phyloP scores from a whole-genome alignment of 2,888 invertebrate genomes.

The Notocelia uddmanniana region DNA sequence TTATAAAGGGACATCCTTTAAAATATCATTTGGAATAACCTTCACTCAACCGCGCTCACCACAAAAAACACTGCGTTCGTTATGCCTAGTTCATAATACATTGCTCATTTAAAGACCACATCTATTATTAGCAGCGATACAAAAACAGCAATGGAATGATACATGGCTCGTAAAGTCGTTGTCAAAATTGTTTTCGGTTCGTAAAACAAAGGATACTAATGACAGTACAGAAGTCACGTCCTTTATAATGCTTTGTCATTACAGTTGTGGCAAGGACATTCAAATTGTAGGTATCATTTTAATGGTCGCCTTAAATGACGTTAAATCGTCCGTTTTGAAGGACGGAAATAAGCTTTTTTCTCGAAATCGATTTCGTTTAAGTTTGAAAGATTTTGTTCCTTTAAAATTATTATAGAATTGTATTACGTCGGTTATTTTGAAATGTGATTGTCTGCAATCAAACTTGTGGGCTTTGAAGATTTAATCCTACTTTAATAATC shows the following conservation, averaged over 20 bases:
- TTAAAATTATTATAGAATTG: constrained; percentile 49
- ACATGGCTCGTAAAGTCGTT: neutral
- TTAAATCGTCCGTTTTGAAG: constrained; percentile 72
- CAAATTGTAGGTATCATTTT: constrained; percentile 74
- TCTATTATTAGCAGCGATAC: no score
- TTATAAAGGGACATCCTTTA: constrained; percentile 56
- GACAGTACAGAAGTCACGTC: constrained; percentile 79
- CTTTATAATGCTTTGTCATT: constrained; percentile 69
- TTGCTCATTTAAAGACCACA: neutral
- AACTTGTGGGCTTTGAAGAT: constrained; percentile 3
- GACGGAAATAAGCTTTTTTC: constrained; percentile 74
- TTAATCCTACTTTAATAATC: constrained; percentile 6
- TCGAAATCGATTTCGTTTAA: constrained; percentile 79
- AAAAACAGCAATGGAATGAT: constrained; percentile 4
- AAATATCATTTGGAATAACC: constrained; percentile 58
- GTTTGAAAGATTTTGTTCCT: constrained; percentile 51
- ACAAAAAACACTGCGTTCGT: neutral
- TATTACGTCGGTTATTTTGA: constrained; percentile 44
- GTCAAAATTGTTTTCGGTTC: constrained; percentile 39
- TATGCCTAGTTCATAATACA: neutral
- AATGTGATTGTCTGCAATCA: constrained; percentile 20
- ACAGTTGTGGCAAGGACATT: constrained; percentile 67
- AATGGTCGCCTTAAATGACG: constrained; percentile 72
- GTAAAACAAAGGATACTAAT: constrained; percentile 68
- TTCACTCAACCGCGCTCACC: constrained; percentile 37